These are phyloP conservation scores for Oligia latruncula DNA, from an alignment of 2,888 invertebrate species.

Conservation along the genomic window DNA sequence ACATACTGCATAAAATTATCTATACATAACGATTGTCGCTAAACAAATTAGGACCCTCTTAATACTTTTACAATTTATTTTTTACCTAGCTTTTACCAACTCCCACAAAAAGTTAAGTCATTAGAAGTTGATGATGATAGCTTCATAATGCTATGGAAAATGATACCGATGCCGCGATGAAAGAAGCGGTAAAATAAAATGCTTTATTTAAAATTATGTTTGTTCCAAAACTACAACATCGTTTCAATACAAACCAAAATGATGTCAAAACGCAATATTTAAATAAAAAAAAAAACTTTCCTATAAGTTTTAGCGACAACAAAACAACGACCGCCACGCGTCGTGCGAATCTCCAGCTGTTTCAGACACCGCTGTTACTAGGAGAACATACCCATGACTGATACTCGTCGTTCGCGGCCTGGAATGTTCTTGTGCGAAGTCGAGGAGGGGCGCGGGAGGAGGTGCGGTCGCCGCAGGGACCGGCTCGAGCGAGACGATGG, in stretches of 20 bases:
- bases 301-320: constrained; percentile 11
- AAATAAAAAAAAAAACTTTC: constrained; percentile 7
- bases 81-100: neutral
- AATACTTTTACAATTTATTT: neutral
- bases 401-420: constrained; percentile 86
- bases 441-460: constrained; percentile 81
- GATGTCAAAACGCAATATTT: neutral
- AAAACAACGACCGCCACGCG: constrained; percentile 52
- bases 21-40: neutral
- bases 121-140: neutral
- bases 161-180: too few relatives aligned
- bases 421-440: constrained; percentile 89
- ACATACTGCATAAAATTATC: neutral
- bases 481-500: constrained; percentile 67
- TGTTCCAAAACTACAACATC: neutral
- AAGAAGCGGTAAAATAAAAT: neutral
- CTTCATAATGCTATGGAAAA: neutral
- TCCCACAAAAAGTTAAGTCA: neutral
- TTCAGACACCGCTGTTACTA: constrained; percentile 81
- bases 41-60: too few relatives aligned
- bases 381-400: constrained; percentile 87
- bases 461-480: constrained; percentile 68
- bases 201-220: neutral
- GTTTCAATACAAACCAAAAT: constrained; percentile 35
- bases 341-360: constrained; percentile 82